These are phyloP conservation scores for Hipparchia sbordonii DNA, from an alignment of 2,888 invertebrate genomes.

Conservation along the genomic window DNA sequence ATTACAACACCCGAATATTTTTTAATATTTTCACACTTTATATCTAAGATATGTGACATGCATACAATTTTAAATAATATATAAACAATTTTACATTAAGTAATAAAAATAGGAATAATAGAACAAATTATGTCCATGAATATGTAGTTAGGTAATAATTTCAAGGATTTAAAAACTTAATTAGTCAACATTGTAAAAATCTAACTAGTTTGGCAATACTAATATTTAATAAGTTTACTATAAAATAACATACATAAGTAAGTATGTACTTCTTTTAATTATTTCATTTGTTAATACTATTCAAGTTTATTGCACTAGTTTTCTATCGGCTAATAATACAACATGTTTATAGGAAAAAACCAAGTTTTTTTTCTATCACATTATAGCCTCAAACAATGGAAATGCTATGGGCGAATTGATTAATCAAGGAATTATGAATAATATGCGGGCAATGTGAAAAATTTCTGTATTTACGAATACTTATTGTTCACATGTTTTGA, in stretches of 20 bases:
- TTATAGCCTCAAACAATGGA: neutral
- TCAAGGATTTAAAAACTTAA: neutral
- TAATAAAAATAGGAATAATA: neutral
- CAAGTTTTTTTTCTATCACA: neutral
- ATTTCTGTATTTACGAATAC: neutral
- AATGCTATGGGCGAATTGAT: neutral
- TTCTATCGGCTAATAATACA: slow-evolving; percentile 26
- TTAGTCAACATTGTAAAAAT: slow-evolving; percentile 20
- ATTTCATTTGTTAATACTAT: slow-evolving; percentile 2
- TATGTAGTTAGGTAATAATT: neutral
- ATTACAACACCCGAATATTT: slow-evolving; percentile 70
- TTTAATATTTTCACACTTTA: slow-evolving; percentile 39
- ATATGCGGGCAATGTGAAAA: neutral
- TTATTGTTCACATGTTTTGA: neutral
- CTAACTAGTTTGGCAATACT: slow-evolving; percentile 16
- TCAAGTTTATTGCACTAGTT: slow-evolving; percentile 9
- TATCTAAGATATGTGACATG: slow-evolving; percentile 14
- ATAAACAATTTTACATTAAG: neutral
- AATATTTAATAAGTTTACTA: neutral
- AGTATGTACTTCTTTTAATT: too few species aligned
- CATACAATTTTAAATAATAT: slow-evolving; percentile 2
- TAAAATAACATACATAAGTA: neutral
- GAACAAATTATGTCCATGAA: neutral
- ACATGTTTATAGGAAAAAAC: slow-evolving; percentile 1
- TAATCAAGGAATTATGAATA: neutral